phyloP scores from a whole-genome alignment of 2,797 vertebrate genomes.

The Coranthus polyacanthus region DNA sequence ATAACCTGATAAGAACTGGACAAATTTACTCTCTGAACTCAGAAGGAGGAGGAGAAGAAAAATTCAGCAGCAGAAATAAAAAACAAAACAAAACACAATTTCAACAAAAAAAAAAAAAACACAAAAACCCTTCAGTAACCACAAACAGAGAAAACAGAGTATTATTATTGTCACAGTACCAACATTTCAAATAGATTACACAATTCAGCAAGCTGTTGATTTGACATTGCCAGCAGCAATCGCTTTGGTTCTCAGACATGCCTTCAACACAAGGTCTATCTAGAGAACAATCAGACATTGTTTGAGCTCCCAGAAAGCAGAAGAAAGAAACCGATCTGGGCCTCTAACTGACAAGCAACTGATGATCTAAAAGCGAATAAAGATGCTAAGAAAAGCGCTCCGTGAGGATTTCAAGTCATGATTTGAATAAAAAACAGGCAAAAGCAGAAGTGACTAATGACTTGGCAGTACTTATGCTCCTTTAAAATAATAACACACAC shows the following conservation, averaged over 20 bases:
- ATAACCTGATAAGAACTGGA: slow-evolving; percentile 99
- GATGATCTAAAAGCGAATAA: slow-evolving; percentile 43
- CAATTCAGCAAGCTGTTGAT: slow-evolving; percentile 50
- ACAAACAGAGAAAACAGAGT: slow-evolving; percentile 65
- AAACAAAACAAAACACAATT: slow-evolving; percentile 53
- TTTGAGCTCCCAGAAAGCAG: slow-evolving; percentile 54
- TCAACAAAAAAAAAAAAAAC: slow-evolving; percentile 33
- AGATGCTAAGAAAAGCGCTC: slow-evolving; percentile 40
- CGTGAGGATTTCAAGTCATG: slow-evolving; percentile 39
- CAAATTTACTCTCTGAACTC: slow-evolving; percentile 95
- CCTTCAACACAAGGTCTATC: slow-evolving; percentile 65
- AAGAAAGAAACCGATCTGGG: slow-evolving; percentile 52
- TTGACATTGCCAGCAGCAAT: slow-evolving; percentile 59
- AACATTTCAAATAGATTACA: slow-evolving; percentile 64
- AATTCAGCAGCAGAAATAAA: slow-evolving; percentile 63
- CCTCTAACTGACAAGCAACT: slow-evolving; percentile 55
- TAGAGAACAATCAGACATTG: slow-evolving; percentile 61
- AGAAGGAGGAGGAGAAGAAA: slow-evolving; percentile 64
- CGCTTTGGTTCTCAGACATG: slow-evolving; percentile 59
- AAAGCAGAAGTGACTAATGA: slow-evolving; percentile 40
- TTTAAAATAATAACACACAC: slow-evolving; percentile 33
- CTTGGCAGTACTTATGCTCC: slow-evolving; percentile 17
- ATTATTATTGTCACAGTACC: slow-evolving; percentile 64
- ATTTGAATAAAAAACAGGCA: slow-evolving; percentile 45
- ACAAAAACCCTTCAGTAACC: slow-evolving; percentile 36